A percentile compares a stretch with the other conserved stretches of the same genome.
Conservation (phyloP, 2,113 vertebrate genomes). For the Anhinga rufa region DNA sequence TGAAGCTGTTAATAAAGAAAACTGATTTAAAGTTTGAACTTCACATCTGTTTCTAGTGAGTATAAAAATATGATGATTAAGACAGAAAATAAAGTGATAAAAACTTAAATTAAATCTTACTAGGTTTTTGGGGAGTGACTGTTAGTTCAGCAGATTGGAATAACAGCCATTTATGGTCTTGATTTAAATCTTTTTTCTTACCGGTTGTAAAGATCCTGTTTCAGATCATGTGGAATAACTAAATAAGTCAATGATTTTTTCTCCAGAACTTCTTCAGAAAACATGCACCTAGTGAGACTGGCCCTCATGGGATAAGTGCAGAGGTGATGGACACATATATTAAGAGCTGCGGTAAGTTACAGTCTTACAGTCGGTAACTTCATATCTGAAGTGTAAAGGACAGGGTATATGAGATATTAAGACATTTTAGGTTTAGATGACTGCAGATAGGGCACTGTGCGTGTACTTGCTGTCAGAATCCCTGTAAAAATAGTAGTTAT, state of each 20-base stretch:
- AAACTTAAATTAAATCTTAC: not conserved
- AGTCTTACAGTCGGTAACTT: not conserved
- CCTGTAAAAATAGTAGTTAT: not conserved
- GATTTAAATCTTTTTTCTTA: not conserved
- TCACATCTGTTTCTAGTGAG: not conserved
- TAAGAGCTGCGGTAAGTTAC: slow-evolving; percentile 94
- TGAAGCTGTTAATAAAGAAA: not conserved
- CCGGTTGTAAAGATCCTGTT: not conserved
- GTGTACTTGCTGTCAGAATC: not conserved
- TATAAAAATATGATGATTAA: not conserved
- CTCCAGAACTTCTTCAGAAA: slow-evolving; percentile 95
- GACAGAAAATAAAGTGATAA: not conserved
- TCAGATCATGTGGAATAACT: not conserved
- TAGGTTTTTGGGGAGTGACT: not conserved
- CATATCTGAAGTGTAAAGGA: not conserved
- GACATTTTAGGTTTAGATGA: not conserved
- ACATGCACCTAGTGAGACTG: slow-evolving; percentile 92
- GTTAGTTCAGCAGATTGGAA: not conserved
- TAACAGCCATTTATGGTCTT: not conserved
- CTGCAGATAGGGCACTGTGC: not conserved
- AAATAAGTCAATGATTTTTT: not conserved
- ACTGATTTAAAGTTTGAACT: not conserved
- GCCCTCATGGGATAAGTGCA: slow-evolving; percentile 92
- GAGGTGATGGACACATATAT: slow-evolving; percentile 99
- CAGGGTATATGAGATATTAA: not conserved